phyloP scores from a whole-genome alignment of 2,888 invertebrate genomes.

The Hypercompe scribonia region DNA sequence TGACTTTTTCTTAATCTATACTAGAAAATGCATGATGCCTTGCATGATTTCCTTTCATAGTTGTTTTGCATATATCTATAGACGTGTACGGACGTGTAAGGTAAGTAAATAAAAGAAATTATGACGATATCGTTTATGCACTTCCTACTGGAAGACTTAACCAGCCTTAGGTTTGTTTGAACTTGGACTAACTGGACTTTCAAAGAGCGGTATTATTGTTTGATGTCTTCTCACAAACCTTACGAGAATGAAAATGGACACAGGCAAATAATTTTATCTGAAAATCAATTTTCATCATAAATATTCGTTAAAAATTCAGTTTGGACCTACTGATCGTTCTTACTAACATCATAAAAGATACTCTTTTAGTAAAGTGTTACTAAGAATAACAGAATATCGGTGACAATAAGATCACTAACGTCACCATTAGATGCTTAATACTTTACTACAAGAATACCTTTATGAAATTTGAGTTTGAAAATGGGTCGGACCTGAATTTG shows the following conservation, averaged over 20 bases:
- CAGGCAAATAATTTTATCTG: background rate
- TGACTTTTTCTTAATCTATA: background rate
- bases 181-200: background rate
- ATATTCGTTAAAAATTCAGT: too few relatives aligned
- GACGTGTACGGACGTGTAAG: slow-evolving; percentile 1
- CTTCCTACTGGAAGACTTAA: background rate
- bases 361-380: background rate
- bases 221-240: background rate
- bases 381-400: background rate
- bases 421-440: background rate
- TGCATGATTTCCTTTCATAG: background rate
- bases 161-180: background rate
- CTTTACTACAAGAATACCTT: background rate
- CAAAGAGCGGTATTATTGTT: background rate
- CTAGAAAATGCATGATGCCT: slow-evolving; percentile 4
- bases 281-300: background rate
- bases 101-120: slow-evolving; percentile 8
- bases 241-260: background rate
- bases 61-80: background rate
- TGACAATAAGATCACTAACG: background rate
- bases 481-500: background rate
- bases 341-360: background rate
- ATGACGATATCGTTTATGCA: background rate
- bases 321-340: too few relatives aligned
- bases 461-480: background rate